Percentiles rank a stretch among this genome's conserved stretches.
Evolutionary conservation across 2,113 vertebrate species (phyloP).

Genomic region (Pantherophis guttatus): DNA sequence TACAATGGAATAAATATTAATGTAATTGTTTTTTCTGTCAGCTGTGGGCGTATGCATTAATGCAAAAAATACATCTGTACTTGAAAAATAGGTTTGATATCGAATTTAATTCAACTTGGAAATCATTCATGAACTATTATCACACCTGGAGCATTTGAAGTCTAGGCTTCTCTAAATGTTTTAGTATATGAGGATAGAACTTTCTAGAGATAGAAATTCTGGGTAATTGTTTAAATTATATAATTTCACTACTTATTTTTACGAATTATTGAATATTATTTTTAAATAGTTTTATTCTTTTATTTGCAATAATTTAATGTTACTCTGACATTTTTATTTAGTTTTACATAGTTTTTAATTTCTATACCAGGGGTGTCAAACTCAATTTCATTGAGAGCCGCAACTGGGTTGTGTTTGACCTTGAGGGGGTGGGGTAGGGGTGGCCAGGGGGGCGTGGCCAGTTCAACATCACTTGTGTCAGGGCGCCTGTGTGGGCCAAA

Average conservation of each 20-base stretch:
- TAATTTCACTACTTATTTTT: background rate
- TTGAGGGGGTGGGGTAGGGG: too few species aligned
- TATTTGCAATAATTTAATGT: background rate
- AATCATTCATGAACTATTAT: background rate
- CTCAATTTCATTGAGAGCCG: too few species aligned
- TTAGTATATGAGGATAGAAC: background rate
- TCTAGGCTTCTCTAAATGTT: background rate
- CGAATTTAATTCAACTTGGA: background rate
- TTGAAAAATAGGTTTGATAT: background rate
- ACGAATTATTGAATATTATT: background rate
- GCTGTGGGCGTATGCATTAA: background rate
- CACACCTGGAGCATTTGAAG: background rate
- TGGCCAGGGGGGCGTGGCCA: too few species aligned
- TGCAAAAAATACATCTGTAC: background rate
- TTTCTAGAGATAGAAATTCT: background rate
- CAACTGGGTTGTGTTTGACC: too few species aligned
- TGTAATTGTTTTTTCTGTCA: background rate
- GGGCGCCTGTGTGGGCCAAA: too few species aligned
- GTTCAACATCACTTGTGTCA: too few species aligned
- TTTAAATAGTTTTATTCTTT: background rate
- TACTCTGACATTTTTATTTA: background rate
- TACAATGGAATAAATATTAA: background rate
- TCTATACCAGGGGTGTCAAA: background rate
- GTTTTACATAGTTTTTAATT: background rate
- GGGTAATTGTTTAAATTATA: background rate